Base-by-base conservation (phyloP, 2,113 vertebrate species). In the Sialia sialis region DNA sequence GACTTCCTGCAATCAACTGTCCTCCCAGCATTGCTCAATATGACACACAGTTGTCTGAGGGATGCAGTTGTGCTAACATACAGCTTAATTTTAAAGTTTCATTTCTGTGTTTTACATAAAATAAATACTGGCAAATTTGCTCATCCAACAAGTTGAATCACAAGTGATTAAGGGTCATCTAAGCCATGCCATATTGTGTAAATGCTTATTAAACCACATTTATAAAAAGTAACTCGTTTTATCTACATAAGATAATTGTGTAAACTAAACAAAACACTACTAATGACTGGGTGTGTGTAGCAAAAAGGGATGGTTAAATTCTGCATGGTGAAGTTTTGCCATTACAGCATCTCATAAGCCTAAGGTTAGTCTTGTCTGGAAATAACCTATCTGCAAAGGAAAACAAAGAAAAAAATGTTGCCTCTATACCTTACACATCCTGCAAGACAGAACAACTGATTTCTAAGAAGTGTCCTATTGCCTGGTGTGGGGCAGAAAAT, bases 1-100 rank as follows among this genome's bases (percentile, higher is more conserved):
- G 93, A 97, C 81, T 97, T 97, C 95, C 94, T 97, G 95, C 90
- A 96, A 95, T 89, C 95, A 95, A 93, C 87, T 95, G 70, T 91
- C 78, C 74, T 93, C 72, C 74, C 7, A 0, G 82, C 84, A 51
- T 93, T 95, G 92, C 96, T 96, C 96, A 96, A 87, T 48, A 55
- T 58, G 73, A 92, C 34, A 17, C 86, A 91, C 74, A 90, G 74
- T 91, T 89, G 83, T 74, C 89, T 80, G 60, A 88, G 66, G 84
- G 88, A 93, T 72, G 85, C 79, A 90, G 49, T 92, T 90, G 80
- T 81, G 89, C 81, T 91, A 87, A 85, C 60, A 84, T 16, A 72
- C 2, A 6, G 44, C 73, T 62, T 76, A 68, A 84, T 80, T 94
- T 89, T 84, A 21, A 94, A 90, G 87, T 86, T 97, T 90, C 10